Conservation (phyloP, 2,888 invertebrate genomes). For the Sminthurinus aureus region DNA sequence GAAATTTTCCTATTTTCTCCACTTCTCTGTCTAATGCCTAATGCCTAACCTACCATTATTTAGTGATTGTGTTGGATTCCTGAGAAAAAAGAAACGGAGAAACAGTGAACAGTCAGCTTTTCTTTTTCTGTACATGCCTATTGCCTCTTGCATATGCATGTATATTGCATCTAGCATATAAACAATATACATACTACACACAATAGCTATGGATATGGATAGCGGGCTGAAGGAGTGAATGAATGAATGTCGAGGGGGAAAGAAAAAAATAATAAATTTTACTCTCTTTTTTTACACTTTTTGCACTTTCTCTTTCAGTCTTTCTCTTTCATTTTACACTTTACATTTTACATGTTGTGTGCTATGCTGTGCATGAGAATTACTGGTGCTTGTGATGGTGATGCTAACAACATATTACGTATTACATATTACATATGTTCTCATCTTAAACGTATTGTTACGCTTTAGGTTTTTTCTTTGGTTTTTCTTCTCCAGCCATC, state of each 20-base stretch:
- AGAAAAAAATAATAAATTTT: conserved; percentile 31
- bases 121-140: background rate
- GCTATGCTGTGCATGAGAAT: background rate
- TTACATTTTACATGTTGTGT: background rate
- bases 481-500: background rate
- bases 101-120: background rate
- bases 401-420: background rate
- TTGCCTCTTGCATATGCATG: too few species aligned
- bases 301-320: background rate
- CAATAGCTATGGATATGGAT: too few species aligned
- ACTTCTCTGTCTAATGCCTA: background rate
- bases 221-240: background rate
- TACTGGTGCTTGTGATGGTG: background rate
- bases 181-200: too few species aligned
- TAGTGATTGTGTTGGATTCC: conserved; percentile 23
- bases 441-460: too few species aligned
- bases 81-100: background rate
- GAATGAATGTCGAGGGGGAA: conserved; percentile 11
- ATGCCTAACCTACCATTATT: conserved; percentile 14
- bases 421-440: too few species aligned
- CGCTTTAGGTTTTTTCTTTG: background rate
- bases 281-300: conserved; percentile 11
- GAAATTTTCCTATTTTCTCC: background rate
- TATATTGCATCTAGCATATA: too few species aligned
- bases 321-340: background rate